Evolutionary conservation across 2,797 vertebrate genomes (phyloP), one percentile per base, ranked within the genome.

Genomic region (Enteromius afrohamiltoni): DNA sequence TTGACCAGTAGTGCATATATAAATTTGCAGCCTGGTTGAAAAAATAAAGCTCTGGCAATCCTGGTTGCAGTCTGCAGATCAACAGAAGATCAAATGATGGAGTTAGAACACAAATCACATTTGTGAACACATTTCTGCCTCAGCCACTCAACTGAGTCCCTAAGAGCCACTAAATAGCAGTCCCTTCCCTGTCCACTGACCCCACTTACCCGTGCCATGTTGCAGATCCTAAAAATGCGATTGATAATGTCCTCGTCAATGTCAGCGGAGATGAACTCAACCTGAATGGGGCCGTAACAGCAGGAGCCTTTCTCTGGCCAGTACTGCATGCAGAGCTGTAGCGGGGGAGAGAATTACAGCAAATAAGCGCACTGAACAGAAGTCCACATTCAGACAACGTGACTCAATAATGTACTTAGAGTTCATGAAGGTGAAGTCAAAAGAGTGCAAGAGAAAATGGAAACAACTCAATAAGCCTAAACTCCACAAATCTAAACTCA

Each of bases 151-250:
- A 17, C 37, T 11, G 31, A 73, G 75, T 83, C 67, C 53, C 31
- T 31, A 37, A 74, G 21, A 13, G 26, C 23, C 9, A 14, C 13
- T 47, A 13, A 62, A n/a, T 29, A 19, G 21, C 45, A 90, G 88
- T 17, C 17, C 13, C 23, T 26, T 58, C 34, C 67, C 17, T 62
- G 17, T 29, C 8, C 26, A 62, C 47, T 14, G 60, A 75, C n/a
- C 9, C 45, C 16, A 83, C 79, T 60, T 91, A 99, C 98, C 94
- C 97, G 93, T 84, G 98, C 97, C 97, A 99, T 98, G 93, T 99
- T 99, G 92, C 97, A 99, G 93, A 99, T 99, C 90, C 98, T 96
- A 93, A 99, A 99, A 95, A 99, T 98, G 70, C 97, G 94, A 91
- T 96, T 97, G 93, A 99, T 99, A 91, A 98, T 97, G 90, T 99